Base-by-base conservation (phyloP, 2,113 vertebrate genomes). In the Daubentonia madagascariensis region DNA sequence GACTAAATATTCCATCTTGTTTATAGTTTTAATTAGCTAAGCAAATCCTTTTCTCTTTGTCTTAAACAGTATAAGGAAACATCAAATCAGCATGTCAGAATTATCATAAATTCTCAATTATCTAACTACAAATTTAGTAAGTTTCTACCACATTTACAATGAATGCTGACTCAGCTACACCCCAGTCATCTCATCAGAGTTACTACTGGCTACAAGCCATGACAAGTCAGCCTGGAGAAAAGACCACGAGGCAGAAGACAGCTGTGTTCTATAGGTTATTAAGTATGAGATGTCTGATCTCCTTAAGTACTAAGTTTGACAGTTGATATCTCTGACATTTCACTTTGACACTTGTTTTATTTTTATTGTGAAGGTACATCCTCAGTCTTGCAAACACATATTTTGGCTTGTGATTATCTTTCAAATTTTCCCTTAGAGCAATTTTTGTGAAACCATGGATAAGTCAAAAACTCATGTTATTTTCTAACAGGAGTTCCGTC, bases 1-100 rank as follows among this genome's bases (percentile, higher is more conserved):
- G 50, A 96, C 95, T 91, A 97, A 80, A 94, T 59, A 87, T 85
- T 67, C 17, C 37, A 84, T 84, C 76, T 86, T 87, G 63, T 92
- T 95, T 94, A 50, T n/a, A 68, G 67, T 90, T 95, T 97, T 97
- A 93, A 95, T 97, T 98, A 97, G 80, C 94, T 91, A 96, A 96
- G 30, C 72, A 95, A 97, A 96, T 96, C 59, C 57, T 95, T 95
- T 95, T 80, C 63, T 92, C 70, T 92, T 92, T 57, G 52, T 43
- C 59, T 91, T 96, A 50, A 83, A 94, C 48, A 95, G 76, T 70
- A 96, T 43, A 96, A 83, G 87, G 67, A 90, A 92, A 96, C 87
- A 95, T 94, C 84, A 96, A 81, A 61, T 61, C 43, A 88, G 87
- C 72, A 85, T 73, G 75, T 89, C 70, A 78, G 61, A 97, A 96